Conservation (phyloP, 2,888 invertebrate species). For the Calliopum simillimum region DNA sequence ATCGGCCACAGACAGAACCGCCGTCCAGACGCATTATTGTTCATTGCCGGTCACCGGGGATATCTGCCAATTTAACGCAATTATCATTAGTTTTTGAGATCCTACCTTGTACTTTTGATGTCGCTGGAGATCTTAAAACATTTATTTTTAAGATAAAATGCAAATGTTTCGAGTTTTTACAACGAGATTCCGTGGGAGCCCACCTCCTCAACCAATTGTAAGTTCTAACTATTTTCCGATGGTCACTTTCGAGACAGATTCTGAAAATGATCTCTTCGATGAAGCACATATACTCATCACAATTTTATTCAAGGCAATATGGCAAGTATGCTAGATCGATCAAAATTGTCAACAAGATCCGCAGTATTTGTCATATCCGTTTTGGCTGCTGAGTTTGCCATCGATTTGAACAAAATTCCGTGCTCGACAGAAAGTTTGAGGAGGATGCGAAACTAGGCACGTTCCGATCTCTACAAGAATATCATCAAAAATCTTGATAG, state of each 20-base stretch:
- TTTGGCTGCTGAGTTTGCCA: background rate
- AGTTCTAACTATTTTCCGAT: background rate
- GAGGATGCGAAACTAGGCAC: background rate
- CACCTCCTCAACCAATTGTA: background rate
- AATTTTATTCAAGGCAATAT: background rate
- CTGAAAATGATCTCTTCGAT: background rate
- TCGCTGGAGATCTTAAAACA: too few species aligned
- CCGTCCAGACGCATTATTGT: too few species aligned
- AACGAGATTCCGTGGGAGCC: background rate
- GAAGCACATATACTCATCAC: background rate
- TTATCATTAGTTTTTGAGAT: too few species aligned
- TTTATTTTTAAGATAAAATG: too few species aligned
- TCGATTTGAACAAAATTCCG: background rate
- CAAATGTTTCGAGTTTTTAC: background rate
- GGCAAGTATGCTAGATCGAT: background rate
- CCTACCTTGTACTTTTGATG: too few species aligned
- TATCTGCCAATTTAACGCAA: too few species aligned
- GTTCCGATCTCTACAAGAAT: background rate
- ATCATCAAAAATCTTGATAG: background rate
- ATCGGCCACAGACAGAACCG: too few species aligned
- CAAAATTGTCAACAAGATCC: background rate
- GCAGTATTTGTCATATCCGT: background rate
- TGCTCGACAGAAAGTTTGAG: conserved; percentile 1
- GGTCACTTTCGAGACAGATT: background rate
- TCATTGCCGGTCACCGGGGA: too few species aligned